Percentiles rank a stretch among this genome's conserved stretches.
Conservation (phyloP, 1,140 invertebrate species). For the Pseudomyrmex gracilis region DNA sequence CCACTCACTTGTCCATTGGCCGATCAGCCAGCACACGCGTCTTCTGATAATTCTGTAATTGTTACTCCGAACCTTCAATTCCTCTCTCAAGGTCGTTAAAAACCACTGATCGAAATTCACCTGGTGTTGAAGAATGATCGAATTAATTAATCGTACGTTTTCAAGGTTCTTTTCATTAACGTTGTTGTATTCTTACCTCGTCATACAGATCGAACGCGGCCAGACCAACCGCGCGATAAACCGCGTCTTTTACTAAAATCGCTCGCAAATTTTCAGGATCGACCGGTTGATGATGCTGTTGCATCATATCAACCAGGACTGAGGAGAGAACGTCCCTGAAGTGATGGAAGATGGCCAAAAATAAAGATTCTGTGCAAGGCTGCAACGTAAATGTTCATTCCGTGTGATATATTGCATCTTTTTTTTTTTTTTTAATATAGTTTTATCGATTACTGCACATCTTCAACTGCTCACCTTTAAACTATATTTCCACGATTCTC, state of each 20-base stretch:
- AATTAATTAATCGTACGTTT: constrained; percentile 29
- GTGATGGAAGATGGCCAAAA: constrained; percentile 93
- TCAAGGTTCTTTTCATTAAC: background rate
- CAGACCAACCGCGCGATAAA: constrained; percentile 96
- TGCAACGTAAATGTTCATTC: constrained; percentile 81
- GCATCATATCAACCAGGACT: constrained; percentile 91
- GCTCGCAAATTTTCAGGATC: constrained; percentile 90
- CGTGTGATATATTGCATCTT: too few species aligned
- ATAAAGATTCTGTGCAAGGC: constrained; percentile 95
- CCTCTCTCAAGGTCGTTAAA: constrained; percentile 91
- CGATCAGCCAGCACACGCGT: constrained; percentile 95
- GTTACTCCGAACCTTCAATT: constrained; percentile 92
- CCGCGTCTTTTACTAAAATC: constrained; percentile 96
- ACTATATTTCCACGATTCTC: constrained; percentile 97
- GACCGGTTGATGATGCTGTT: constrained; percentile 87
- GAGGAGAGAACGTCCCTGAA: constrained; percentile 90
- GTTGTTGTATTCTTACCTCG: constrained; percentile 87
- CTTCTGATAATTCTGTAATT: constrained; percentile 96
- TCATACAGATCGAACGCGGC: constrained; percentile 97
- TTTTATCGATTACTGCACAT: constrained; percentile 25
- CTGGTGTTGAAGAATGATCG: constrained; percentile 78
- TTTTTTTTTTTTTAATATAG: constrained; percentile 12
- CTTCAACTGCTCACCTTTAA: constrained; percentile 88
- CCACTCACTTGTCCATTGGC: constrained; percentile 82
- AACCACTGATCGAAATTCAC: constrained; percentile 98